A percentile compares a stretch with the other conserved stretches of the same genome.
Conservation (phyloP, 1,140 invertebrate genomes). For the Thaumetopoea pityocampa region DNA sequence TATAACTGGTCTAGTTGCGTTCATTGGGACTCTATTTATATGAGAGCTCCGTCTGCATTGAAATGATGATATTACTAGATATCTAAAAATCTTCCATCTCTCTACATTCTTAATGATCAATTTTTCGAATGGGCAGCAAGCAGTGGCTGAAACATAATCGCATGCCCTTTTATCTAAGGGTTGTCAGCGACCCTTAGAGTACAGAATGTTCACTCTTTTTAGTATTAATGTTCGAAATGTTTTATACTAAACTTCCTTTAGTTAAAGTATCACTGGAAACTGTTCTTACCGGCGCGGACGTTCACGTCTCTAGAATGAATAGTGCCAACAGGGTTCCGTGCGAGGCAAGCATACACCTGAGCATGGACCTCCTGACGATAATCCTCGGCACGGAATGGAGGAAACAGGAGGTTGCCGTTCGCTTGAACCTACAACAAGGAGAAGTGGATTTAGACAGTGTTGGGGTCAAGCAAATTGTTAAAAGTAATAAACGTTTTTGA, state of each 20-base stretch:
- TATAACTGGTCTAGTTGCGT: no score
- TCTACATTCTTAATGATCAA: no score
- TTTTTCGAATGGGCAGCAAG: no score
- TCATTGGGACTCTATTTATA: no score
- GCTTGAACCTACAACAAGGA: slow-evolving; percentile 81
- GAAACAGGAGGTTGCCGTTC: slow-evolving; percentile 95
- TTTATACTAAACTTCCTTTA: slow-evolving; percentile 5
- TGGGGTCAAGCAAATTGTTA: not conserved
- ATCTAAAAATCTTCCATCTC: no score
- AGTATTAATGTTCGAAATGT: slow-evolving; percentile 7
- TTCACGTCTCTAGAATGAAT: slow-evolving; percentile 95
- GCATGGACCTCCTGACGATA: slow-evolving; percentile 96
- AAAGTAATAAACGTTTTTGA: not conserved
- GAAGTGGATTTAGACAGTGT: not conserved
- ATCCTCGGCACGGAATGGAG: slow-evolving; percentile 93
- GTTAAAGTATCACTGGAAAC: slow-evolving; percentile 7
- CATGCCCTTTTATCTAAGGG: no score
- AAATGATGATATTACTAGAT: no score
- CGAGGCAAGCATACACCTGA: slow-evolving; percentile 94
- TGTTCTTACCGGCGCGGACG: slow-evolving; percentile 91
- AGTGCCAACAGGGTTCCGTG: slow-evolving; percentile 90
- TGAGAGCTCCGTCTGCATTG: no score
- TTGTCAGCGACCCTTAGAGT: no score
- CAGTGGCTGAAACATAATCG: no score
- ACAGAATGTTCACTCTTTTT: no score